These are phyloP conservation scores for Drosophila navojoa DNA, from an alignment of 1,140 invertebrate genomes.

Conservation along the genomic window DNA sequence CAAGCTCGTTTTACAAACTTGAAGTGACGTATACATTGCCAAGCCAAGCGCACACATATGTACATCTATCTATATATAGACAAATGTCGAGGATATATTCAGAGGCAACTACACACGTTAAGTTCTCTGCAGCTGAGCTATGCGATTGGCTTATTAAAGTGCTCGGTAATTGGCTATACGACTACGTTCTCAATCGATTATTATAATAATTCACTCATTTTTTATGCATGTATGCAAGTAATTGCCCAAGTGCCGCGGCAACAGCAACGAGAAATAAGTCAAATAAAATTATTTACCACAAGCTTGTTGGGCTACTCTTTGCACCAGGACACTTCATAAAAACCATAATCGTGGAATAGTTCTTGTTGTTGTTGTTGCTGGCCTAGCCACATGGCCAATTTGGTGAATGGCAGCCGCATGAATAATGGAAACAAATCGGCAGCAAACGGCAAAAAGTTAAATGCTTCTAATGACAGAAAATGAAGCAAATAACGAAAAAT, in stretches of 20 bases:
- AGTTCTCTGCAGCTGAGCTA: neutral
- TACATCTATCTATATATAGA: neutral
- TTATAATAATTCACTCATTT: neutral
- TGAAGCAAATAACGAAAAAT: conserved; percentile 79
- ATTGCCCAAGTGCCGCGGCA: neutral
- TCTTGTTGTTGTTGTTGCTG: neutral
- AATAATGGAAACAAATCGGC: conserved; percentile 76
- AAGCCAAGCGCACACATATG: neutral
- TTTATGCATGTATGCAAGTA: too few species aligned
- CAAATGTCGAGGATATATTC: neutral
- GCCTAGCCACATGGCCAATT: conserved; percentile 30
- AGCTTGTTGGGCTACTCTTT: conserved; percentile 1
- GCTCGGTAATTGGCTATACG: too few species aligned
- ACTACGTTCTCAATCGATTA: neutral
- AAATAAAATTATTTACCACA: conserved; percentile 2
- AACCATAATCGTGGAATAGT: neutral
- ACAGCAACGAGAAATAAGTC: neutral
- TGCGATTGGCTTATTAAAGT: neutral
- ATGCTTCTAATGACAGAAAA: conserved; percentile 80
- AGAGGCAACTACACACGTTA: neutral
- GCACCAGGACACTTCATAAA: conserved; percentile 5
- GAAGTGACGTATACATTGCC: conserved; percentile 13
- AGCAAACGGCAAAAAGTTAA: conserved; percentile 78
- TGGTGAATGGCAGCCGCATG: conserved; percentile 37
- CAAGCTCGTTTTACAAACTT: conserved; percentile 3